These are phyloP conservation scores for Parnassius apollo DNA, from an alignment of 2,888 invertebrate genomes.

Conservation along the genomic window DNA sequence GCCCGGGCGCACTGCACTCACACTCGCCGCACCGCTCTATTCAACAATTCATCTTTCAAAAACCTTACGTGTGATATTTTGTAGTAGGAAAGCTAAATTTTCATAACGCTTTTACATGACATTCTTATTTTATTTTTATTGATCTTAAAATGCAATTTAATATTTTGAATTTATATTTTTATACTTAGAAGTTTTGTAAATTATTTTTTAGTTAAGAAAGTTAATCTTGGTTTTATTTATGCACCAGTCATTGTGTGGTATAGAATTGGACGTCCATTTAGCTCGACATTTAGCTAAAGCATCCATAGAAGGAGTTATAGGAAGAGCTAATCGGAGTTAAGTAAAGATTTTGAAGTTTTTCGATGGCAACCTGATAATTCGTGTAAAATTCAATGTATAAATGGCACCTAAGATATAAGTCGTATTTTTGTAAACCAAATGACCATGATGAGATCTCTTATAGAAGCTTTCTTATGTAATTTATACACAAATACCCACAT, in stretches of 20 bases:
- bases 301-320: conserved; percentile 23
- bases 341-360: conserved; percentile 51
- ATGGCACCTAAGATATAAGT: conserved; percentile 55
- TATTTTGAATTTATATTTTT: conserved; percentile 68
- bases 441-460: conserved; percentile 53
- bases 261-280: conserved; percentile 2
- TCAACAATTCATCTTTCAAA: conserved; percentile 44
- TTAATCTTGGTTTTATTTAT: conserved; percentile 43
- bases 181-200: conserved; percentile 74
- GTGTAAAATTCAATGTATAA: conserved; percentile 45
- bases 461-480: conserved; percentile 65
- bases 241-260: conserved; percentile 54
- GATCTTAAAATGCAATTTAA: conserved; percentile 57
- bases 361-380: conserved; percentile 51
- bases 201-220: conserved; percentile 69
- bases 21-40: conserved; percentile 27
- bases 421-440: conserved; percentile 72
- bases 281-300: conserved; percentile 24
- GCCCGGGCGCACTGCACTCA: conserved; percentile 30
- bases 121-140: conserved; percentile 55
- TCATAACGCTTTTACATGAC: conserved; percentile 47
- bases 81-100: conserved; percentile 67
- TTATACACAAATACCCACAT: conserved; percentile 74
- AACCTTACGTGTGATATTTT: conserved; percentile 74
- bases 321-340: conserved; percentile 48